Base-by-base conservation (phyloP, 2,888 invertebrate species). In the Dasypogon diadema region DNA sequence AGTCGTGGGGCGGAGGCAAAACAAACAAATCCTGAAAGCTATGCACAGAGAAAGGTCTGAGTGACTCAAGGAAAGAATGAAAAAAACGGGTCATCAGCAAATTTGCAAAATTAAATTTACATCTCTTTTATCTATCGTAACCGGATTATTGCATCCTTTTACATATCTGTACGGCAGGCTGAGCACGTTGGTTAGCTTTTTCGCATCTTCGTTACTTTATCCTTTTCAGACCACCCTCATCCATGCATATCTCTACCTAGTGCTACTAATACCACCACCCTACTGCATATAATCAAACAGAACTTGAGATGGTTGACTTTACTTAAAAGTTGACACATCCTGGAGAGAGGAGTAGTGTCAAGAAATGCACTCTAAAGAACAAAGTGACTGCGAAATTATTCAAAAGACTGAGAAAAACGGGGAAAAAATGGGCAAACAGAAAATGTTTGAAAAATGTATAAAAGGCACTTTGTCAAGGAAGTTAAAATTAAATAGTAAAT, bases 31-130 rank as follows among this genome's bases (percentile, higher is more conserved):
- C 12, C 8, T 21, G 21, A 51, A 18, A 51, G n/a, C 2, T 3
- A 2, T 51, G 4, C 51, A 51, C 6, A 51, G 21, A 51, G 18
- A 1, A 51, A 2, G 8, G 21, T 51, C 51, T 21, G 8, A 1
- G 51, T 18, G 18, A 21, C 8, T 65, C 65, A 34, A 46, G 22
- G 24, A 54, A 54, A n/a, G n/a, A n/a, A n/a, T n/a, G n/a, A 16
- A n/a, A 48, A 42, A 73, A 55, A 21, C 54, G 30, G 72, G 72
- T 73, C 72, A 73, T 73, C 54, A 73, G 42, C 37, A 73, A 73
- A 73, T 73, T 73, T 73, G 22, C 56, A 24, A 73, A 56, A 73
- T 73, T 73, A 22, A 56, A 73, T 73, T 73, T 73, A 34, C 72
- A 73, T 73, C 72, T 73, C 34, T 73, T 73, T 73, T 55, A 73